Conservation (phyloP, 2,113 vertebrate species). For the Struthidea cinerea region DNA sequence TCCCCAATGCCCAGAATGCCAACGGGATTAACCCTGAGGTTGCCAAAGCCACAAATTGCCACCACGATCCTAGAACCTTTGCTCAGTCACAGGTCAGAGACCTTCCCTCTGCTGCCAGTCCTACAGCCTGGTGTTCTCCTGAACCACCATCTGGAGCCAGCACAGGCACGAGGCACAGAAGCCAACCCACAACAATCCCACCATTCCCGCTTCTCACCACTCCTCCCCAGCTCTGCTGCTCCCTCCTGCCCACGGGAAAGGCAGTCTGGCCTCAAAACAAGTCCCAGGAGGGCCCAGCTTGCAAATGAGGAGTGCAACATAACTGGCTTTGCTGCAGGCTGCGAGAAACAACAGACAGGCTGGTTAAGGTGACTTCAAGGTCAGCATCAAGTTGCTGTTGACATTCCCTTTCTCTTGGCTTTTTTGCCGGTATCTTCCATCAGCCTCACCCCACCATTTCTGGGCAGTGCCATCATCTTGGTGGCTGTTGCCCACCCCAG, state of each 20-base stretch:
- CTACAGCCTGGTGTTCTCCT: not conserved
- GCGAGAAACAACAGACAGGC: constrained; percentile 1
- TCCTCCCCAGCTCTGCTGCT: not conserved
- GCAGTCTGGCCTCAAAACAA: constrained; percentile 2
- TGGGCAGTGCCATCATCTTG: not conserved
- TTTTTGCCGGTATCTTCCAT: not conserved
- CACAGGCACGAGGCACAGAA: not conserved
- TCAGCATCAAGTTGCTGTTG: not conserved
- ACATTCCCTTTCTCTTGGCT: not conserved
- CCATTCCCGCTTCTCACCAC: not conserved
- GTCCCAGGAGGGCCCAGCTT: not conserved
- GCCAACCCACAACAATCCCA: not conserved
- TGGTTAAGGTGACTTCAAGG: constrained; percentile 28
- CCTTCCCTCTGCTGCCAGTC: not conserved
- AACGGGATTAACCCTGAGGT: not conserved
- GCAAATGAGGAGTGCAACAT: constrained; percentile 22
- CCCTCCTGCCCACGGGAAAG: not conserved
- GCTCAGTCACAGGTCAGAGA: not conserved
- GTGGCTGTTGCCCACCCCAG: not conserved
- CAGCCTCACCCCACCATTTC: not conserved
- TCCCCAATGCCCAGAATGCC: not conserved
- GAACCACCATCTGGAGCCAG: not conserved
- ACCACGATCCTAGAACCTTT: not conserved
- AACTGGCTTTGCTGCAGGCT: constrained; percentile 25
- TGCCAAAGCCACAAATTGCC: not conserved